Evolutionary conservation across 2,888 invertebrate genomes (phyloP).

Genomic region (Eristalis pertinax): DNA sequence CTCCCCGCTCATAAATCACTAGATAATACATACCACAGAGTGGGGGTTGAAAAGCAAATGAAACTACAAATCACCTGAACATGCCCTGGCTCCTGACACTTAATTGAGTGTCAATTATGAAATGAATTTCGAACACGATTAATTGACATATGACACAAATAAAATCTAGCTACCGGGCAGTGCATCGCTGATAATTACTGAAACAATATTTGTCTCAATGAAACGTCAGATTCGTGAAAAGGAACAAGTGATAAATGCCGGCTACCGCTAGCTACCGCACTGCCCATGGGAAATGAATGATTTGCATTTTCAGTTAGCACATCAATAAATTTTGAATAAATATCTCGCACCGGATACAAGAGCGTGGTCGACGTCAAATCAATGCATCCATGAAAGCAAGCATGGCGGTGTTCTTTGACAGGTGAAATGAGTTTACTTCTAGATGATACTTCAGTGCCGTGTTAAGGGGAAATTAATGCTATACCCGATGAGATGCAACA

Average conservation of each 20-base stretch:
- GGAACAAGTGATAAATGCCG: neutral
- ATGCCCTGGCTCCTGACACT: neutral
- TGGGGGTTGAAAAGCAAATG: neutral
- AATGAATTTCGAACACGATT: neutral
- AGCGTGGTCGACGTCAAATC: neutral
- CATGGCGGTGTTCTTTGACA: neutral
- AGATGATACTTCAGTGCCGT: neutral
- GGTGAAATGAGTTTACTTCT: neutral
- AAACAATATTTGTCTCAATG: neutral
- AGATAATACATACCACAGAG: neutral
- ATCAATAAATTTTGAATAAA: slow-evolving; percentile 26
- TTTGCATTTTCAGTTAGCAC: slow-evolving; percentile 26
- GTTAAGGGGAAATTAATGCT: neutral
- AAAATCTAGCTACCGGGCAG: neutral
- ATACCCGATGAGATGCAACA: neutral
- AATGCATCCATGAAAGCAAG: neutral
- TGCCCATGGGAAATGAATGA: slow-evolving; percentile 1
- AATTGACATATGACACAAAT: neutral
- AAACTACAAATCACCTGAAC: neutral
- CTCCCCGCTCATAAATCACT: neutral
- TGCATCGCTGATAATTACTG: neutral
- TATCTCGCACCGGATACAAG: neutral
- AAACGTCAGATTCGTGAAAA: neutral
- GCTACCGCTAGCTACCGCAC: neutral
- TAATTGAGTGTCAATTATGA: neutral